These are phyloP conservation scores for Mesocentrotus franciscanus DNA, from an alignment of 53 echinoderm and acorn worm species.

Conservation along the genomic window DNA sequence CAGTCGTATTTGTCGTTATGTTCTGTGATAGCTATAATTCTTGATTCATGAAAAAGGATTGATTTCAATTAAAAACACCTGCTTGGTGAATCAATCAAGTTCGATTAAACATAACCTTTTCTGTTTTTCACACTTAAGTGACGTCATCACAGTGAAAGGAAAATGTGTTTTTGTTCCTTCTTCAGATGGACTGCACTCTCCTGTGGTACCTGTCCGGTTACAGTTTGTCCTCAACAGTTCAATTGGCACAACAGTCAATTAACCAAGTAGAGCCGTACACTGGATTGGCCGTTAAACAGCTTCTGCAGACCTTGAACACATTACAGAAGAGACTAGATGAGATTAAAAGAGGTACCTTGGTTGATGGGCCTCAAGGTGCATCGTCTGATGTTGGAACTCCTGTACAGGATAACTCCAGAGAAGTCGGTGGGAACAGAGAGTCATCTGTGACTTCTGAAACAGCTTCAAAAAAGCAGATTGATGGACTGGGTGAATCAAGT, in stretches of 20 bases:
- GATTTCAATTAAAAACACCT: too few species aligned
- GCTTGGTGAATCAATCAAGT: background rate
- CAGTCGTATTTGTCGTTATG: too few species aligned
- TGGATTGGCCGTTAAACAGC: slow-evolving; percentile 64
- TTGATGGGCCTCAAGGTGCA: background rate
- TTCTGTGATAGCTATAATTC: too few species aligned
- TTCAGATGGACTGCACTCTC: slow-evolving; percentile 94
- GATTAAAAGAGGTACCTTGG: slow-evolving; percentile 45
- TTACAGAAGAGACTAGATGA: slow-evolving; percentile 68
- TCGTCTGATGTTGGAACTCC: background rate
- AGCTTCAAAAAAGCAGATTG: background rate
- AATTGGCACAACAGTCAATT: slow-evolving; percentile 76
- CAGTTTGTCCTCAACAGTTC: slow-evolving; percentile 82
- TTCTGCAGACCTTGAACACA: slow-evolving; percentile 68
- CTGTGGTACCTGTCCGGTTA: slow-evolving; percentile 94
- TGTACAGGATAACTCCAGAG: background rate
- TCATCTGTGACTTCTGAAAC: background rate
- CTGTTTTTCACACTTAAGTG: background rate
- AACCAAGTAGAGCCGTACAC: slow-evolving; percentile 47
- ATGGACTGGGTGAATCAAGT: background rate
- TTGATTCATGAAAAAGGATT: too few species aligned
- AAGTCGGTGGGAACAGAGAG: background rate
- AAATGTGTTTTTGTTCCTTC: background rate
- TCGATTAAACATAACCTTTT: too few species aligned
- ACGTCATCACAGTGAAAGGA: background rate